phyloP scores from a whole-genome alignment of 2,113 vertebrate species.

The Bettongia penicillata region DNA sequence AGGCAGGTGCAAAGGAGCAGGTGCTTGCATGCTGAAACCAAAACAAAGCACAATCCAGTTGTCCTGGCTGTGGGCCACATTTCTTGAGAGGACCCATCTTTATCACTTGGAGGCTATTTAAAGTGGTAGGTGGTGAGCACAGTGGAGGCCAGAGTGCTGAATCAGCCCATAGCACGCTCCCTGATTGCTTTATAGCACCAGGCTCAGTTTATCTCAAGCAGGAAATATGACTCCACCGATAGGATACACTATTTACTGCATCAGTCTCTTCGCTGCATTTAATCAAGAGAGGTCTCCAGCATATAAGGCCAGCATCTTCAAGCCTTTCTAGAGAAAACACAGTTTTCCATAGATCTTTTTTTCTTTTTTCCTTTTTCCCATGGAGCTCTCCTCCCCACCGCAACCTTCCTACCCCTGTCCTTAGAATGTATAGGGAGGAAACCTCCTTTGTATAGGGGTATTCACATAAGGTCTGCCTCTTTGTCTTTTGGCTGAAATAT shows the following conservation, averaged over 20 bases:
- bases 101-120: conserved; percentile 41
- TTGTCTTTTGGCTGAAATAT: not conserved
- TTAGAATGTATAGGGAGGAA: conserved; percentile 52
- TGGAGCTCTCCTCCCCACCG: not conserved
- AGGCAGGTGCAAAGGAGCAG: not conserved
- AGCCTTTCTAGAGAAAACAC: conserved; percentile 47
- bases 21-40: conserved; percentile 23
- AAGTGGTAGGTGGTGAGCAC: conserved; percentile 40
- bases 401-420: not conserved
- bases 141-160: conserved; percentile 57
- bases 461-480: conserved; percentile 8
- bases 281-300: conserved; percentile 71
- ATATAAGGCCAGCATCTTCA: conserved; percentile 59
- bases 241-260: conserved; percentile 75
- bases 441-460: conserved; percentile 44
- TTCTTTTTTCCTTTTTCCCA: conserved; percentile 58
- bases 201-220: conserved; percentile 69
- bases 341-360: conserved; percentile 61
- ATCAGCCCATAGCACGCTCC: conserved; percentile 44
- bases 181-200: conserved; percentile 64
- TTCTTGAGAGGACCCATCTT: conserved; percentile 26
- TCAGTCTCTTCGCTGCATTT: conserved; percentile 70
- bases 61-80: not conserved
- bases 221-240: conserved; percentile 70
- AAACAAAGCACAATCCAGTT: conserved; percentile 19